Base-by-base conservation (phyloP, 2,888 invertebrate species). In the Timandra comae region DNA sequence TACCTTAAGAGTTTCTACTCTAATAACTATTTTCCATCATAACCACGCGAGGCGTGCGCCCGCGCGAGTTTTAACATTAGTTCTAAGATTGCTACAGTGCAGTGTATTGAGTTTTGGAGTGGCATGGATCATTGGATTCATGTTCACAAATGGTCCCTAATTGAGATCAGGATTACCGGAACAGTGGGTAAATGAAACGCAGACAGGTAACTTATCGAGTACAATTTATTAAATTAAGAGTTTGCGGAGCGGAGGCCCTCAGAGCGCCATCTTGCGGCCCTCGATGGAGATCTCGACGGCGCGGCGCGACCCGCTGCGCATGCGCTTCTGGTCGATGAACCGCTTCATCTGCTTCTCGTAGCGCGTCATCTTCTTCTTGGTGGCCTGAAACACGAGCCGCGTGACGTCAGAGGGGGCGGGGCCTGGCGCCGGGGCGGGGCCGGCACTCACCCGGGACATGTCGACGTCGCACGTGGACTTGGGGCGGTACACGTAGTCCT, bases 201-300 rank as follows among this genome's bases (percentile, higher is more conserved):
- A 13, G 10, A 7, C 10, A n/a, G 23, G 7, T 5, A 7, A 3
- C 12, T 1, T 3, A 7, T 5, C 20, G 4, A 5, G 0, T 1
- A n/a, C n/a, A n/a, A n/a, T n/a, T n/a, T n/a, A n/a, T n/a, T n/a
- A n/a, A n/a, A n/a, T n/a, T n/a, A n/a, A n/a, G 22, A 7, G n/a
- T 22, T 7, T 3, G 3, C 22, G 3, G 4, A 8, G 22, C 7
- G 22, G 7, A 6, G 1, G 8, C 3, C 32, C 21, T 48, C 90
- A 97, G 43, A 98, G 89, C 52, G 96, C 91, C 98, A 98, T 97
- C 86, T 96, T 96, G 60, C 97, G 89, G 12, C 98, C 98, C 84
- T 98, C 98, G 52, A 98, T 96, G 40, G 98, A 98, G 71, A 98
- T 98, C 55, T 93, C 92, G 31, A 98, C 96, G 38, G 98, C 98